These are phyloP conservation scores for Morpho helenor DNA, from an alignment of 2,888 invertebrate species.

Conservation along the genomic window DNA sequence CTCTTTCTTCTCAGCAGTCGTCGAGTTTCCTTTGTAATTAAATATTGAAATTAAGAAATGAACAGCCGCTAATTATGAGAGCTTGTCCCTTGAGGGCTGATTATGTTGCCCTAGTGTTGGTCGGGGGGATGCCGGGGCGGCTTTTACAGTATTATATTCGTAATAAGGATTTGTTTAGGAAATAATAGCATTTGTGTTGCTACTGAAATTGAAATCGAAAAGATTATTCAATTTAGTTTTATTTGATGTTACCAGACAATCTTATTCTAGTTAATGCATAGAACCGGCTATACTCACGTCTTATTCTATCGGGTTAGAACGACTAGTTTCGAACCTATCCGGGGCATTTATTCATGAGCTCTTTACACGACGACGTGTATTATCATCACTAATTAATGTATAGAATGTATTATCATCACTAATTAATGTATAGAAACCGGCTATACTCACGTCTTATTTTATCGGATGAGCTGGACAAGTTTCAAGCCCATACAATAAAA, in stretches of 20 bases:
- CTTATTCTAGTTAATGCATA: too few species aligned
- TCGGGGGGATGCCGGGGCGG: constrained; percentile 63
- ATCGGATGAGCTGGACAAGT: too few species aligned
- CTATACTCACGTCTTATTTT: too few species aligned
- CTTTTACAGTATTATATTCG: constrained; percentile 71
- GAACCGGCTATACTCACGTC: too few species aligned
- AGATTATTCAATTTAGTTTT: constrained; percentile 2
- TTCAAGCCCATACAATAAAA: too few species aligned
- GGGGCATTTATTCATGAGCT: too few species aligned
- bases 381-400: too few species aligned
- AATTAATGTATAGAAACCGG: too few species aligned
- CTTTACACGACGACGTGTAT: too few species aligned
- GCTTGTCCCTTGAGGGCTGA: constrained; percentile 78
- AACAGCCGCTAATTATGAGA: constrained; percentile 79
- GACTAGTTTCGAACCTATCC: too few species aligned
- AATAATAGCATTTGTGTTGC: constrained; percentile 12
- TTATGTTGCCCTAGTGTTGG: constrained; percentile 67
- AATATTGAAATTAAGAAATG: constrained; percentile 81
- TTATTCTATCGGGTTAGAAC: too few species aligned
- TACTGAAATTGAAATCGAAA: constrained; percentile 1
- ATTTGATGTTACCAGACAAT: not conserved
- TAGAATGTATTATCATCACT: too few species aligned
- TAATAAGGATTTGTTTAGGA: constrained; percentile 18
- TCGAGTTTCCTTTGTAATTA: constrained; percentile 80
- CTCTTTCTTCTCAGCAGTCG: constrained; percentile 68